A percentile compares a stretch with the other conserved stretches of the same genome.
phyloP scores from a whole-genome alignment of 2,888 invertebrate genomes.

The Drosophila mayaguana region DNA sequence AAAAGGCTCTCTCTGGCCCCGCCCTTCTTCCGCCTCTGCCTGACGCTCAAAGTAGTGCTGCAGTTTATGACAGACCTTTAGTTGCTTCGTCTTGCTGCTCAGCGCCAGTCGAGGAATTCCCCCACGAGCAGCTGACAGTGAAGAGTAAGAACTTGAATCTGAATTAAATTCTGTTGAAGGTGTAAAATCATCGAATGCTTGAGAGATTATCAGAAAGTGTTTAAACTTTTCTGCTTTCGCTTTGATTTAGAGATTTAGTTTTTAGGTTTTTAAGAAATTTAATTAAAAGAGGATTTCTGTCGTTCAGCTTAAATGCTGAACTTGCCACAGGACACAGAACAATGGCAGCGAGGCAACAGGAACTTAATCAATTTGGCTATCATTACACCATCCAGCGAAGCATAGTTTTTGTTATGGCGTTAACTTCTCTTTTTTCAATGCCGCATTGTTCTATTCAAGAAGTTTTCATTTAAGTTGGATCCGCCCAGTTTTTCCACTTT shows the following conservation, averaged over 20 bases:
- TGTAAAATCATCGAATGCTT: slow-evolving; percentile 1
- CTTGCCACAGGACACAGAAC: no score
- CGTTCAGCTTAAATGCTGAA: neutral
- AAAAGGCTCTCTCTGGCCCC: slow-evolving; percentile 35
- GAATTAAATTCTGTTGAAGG: neutral
- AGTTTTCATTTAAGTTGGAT: slow-evolving; percentile 38
- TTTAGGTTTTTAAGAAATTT: slow-evolving; percentile 1
- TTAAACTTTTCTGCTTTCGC: neutral
- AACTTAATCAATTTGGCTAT: slow-evolving; percentile 46
- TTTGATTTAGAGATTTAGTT: slow-evolving; percentile 3
- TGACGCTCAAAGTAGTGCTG: slow-evolving; percentile 42
- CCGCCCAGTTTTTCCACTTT: slow-evolving; percentile 20
- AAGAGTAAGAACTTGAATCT: slow-evolving; percentile 11
- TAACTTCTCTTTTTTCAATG: slow-evolving; percentile 10
- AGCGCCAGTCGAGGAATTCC: slow-evolving; percentile 26
- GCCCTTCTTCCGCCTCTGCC: slow-evolving; percentile 3
- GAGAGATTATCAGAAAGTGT: neutral
- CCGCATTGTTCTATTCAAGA: slow-evolving; percentile 45
- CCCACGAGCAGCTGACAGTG: neutral
- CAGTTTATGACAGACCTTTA: slow-evolving; percentile 53
- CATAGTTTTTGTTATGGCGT: slow-evolving; percentile 12
- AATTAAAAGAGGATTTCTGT: slow-evolving; percentile 5
- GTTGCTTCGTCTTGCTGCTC: slow-evolving; percentile 31
- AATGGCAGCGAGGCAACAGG: slow-evolving; percentile 10
- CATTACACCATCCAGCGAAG: slow-evolving; percentile 13